Percentiles rank a stretch among this genome's conserved stretches.
phyloP scores from a whole-genome alignment of 1,140 invertebrate species.

The Cydia splendana region DNA sequence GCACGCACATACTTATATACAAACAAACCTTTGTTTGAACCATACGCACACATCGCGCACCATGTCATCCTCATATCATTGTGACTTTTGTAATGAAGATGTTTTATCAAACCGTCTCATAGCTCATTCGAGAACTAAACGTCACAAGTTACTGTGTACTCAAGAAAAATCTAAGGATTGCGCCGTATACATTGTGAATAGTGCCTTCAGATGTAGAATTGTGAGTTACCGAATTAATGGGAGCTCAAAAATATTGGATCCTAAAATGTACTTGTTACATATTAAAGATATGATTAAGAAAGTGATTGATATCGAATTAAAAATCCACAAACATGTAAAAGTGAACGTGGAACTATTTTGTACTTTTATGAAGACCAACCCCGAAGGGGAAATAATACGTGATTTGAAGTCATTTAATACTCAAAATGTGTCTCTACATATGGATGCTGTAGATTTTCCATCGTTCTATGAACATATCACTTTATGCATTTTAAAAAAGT shows the following conservation, averaged over 20 bases:
- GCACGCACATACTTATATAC: too few species aligned
- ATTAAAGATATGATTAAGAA: background rate
- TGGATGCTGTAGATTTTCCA: background rate
- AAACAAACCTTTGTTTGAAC: too few species aligned
- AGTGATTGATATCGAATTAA: background rate
- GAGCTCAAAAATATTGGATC: background rate
- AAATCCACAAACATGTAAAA: background rate
- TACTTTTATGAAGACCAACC: background rate
- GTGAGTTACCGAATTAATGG: constrained; percentile 1
- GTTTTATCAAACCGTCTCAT: background rate
- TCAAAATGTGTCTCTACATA: background rate
- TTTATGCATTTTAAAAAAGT: background rate
- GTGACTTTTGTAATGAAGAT: too few species aligned
- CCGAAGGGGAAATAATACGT: background rate
- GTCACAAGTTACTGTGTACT: background rate
- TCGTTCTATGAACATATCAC: background rate
- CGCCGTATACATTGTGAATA: background rate
- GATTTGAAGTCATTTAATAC: constrained; percentile 10
- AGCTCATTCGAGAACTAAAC: constrained; percentile 9
- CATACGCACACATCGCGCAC: too few species aligned
- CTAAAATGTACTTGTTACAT: background rate
- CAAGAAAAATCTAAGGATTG: background rate
- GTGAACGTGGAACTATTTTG: background rate
- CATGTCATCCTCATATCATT: too few species aligned
- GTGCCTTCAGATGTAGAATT: background rate